These are phyloP conservation scores for Crotalus tigris DNA, from an alignment of 2,113 vertebrate species.

Conservation along the genomic window DNA sequence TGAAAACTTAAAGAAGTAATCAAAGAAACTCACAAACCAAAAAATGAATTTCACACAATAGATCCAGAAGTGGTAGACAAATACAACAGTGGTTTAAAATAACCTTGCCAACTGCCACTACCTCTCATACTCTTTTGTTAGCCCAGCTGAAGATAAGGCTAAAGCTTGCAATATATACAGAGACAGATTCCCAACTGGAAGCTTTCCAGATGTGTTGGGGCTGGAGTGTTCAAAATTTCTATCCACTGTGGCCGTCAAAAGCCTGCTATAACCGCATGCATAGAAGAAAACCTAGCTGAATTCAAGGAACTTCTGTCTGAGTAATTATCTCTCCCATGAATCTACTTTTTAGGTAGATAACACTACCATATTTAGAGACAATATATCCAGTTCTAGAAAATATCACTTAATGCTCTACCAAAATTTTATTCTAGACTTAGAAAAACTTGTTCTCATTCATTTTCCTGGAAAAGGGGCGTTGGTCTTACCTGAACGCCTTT, in stretches of 20 bases:
- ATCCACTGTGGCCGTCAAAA: not conserved
- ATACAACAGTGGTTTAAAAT: slow-evolving; percentile 10
- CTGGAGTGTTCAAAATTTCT: not conserved
- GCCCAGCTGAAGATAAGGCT: not conserved
- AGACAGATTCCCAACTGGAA: not conserved
- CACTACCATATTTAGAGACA: not conserved
- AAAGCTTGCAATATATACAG: not conserved
- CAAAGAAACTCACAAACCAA: not conserved
- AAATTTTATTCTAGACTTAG: not conserved
- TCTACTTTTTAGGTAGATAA: not conserved
- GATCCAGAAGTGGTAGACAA: not conserved
- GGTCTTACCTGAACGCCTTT: too few relatives aligned
- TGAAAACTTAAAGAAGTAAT: not conserved
- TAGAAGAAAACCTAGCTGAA: not conserved
- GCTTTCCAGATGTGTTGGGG: not conserved
- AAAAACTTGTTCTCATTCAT: not conserved
- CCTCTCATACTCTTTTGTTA: not conserved
- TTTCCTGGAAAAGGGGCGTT: not conserved
- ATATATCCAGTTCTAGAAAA: not conserved
- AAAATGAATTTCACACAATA: not conserved
- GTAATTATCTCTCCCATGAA: not conserved
- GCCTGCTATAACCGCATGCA: not conserved
- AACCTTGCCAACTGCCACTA: not conserved
- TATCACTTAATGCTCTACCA: not conserved
- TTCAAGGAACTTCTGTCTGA: not conserved